A percentile compares a stretch with the other conserved stretches of the same genome.
Evolutionary conservation across 2,797 vertebrate genomes (phyloP).

Genomic region (Chelon auratus): DNA sequence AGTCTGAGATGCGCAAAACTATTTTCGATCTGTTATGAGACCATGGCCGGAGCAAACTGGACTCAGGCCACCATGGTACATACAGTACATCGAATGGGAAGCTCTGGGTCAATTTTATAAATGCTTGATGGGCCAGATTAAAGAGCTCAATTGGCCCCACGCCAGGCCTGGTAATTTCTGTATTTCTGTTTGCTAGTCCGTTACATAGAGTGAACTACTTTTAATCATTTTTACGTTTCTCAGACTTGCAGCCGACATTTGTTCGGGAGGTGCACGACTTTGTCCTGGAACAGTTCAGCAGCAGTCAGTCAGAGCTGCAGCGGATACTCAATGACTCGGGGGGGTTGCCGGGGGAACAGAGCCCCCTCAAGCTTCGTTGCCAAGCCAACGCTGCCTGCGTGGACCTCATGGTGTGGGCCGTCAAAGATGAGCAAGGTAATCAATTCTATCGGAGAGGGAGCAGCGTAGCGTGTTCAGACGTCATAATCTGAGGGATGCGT

Average conservation of each 20-base stretch:
- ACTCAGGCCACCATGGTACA: too few relatives aligned
- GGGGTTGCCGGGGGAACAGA: slow-evolving; percentile 88
- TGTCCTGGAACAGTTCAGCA: slow-evolving; percentile 95
- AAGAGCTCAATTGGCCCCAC: background rate
- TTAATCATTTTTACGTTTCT: slow-evolving; percentile 5
- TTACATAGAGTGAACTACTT: background rate
- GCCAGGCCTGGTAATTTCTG: background rate
- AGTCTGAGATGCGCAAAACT: too few relatives aligned
- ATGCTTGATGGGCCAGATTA: too few relatives aligned
- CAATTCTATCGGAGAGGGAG: slow-evolving; percentile 20
- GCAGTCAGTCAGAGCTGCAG: slow-evolving; percentile 94
- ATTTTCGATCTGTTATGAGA: too few relatives aligned
- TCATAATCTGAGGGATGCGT: slow-evolving; percentile 18
- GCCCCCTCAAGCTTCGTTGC: slow-evolving; percentile 93
- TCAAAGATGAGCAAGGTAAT: slow-evolving; percentile 96
- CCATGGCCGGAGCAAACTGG: too few relatives aligned
- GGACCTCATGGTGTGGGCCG: slow-evolving; percentile 98
- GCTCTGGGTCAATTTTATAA: too few relatives aligned
- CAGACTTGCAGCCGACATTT: slow-evolving; percentile 89
- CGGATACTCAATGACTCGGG: slow-evolving; percentile 91
- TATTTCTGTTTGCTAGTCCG: background rate
- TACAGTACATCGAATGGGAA: too few relatives aligned
- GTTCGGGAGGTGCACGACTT: slow-evolving; percentile 97
- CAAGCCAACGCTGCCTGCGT: slow-evolving; percentile 97
- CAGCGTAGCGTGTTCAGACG: slow-evolving; percentile 11